phyloP scores from a whole-genome alignment of 2,888 invertebrate genomes.

The Rapana venosa region DNA sequence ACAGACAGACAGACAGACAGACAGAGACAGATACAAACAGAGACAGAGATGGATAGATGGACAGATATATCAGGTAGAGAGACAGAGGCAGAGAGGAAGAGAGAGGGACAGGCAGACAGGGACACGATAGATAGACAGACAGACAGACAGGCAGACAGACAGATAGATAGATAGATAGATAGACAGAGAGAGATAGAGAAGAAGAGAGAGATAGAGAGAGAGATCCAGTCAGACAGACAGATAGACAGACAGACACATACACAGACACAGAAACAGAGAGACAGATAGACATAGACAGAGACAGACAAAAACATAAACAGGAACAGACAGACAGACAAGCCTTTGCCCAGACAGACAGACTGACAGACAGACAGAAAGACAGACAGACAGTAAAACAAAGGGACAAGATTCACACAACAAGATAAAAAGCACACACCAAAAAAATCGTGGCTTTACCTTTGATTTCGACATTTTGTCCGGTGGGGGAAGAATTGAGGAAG shows the following conservation, averaged over 20 bases:
- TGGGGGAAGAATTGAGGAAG: slow-evolving; percentile 90
- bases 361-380: not conserved
- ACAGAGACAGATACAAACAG: too few species aligned
- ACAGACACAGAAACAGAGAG: not conserved
- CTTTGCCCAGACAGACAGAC: not conserved
- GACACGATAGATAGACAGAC: too few species aligned
- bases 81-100: too few species aligned
- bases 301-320: not conserved
- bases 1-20: too few species aligned
- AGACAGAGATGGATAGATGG: too few species aligned
- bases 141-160: too few species aligned
- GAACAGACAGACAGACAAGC: not conserved
- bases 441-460: slow-evolving; percentile 84
- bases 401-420: not conserved
- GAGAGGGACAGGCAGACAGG: too few species aligned
- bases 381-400: not conserved
- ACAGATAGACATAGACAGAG: not conserved
- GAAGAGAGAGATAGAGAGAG: not conserved
- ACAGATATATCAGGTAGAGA: too few species aligned
- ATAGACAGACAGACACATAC: not conserved
- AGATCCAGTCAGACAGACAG: not conserved
- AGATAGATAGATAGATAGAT: too few species aligned
- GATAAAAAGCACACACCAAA: not conserved
- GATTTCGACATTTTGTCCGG: slow-evolving; percentile 95
- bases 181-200: too few species aligned